Evolutionary conservation across 2,888 invertebrate species (phyloP).

Genomic region (Scaptodrosophila latifasciaeformis): DNA sequence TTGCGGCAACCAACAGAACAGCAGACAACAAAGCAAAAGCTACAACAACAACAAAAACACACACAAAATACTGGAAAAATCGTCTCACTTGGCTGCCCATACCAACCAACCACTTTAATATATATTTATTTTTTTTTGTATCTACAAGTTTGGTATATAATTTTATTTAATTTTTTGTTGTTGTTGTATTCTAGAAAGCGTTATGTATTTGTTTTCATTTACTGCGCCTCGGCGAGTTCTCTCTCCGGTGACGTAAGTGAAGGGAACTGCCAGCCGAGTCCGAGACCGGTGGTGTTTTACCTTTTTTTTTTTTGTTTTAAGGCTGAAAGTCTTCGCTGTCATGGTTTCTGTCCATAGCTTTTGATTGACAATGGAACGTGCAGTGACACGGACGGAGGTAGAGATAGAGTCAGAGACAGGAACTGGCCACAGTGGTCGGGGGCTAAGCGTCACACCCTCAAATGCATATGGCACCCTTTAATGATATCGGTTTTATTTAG

Average conservation of each 20-base stretch:
- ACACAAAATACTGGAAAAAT: constrained; percentile 38
- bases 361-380: too few relatives aligned
- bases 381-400: too few relatives aligned
- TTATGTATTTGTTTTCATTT: background rate
- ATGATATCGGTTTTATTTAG: too few relatives aligned
- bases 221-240: background rate
- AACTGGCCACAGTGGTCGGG: too few relatives aligned
- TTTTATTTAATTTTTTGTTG: background rate
- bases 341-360: background rate
- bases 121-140: background rate
- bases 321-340: too few relatives aligned
- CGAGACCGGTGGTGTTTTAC: too few relatives aligned
- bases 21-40: constrained; percentile 18
- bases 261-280: too few relatives aligned
- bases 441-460: background rate
- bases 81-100: constrained; percentile 68
- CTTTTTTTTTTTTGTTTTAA: too few relatives aligned
- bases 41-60: constrained; percentile 14
- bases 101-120: constrained; percentile 31
- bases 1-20: constrained; percentile 39
- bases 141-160: background rate
- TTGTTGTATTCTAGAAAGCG: background rate
- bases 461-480: background rate
- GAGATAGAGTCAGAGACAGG: too few relatives aligned
- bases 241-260: constrained; percentile 5